phyloP scores from a whole-genome alignment of 2,797 vertebrate genomes.

The Echeneis naucrates region DNA sequence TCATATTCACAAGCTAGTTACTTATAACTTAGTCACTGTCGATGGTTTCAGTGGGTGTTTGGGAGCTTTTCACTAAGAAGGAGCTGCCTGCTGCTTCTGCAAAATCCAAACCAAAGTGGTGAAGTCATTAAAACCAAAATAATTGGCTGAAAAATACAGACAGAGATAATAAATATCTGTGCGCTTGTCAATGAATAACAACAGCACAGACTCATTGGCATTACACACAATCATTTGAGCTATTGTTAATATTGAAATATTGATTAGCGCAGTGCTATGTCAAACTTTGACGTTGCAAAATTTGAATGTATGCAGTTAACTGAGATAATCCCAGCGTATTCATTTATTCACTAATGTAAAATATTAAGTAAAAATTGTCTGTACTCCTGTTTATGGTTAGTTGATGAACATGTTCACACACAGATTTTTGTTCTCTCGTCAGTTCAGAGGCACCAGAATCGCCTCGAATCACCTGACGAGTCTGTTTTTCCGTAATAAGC shows the following conservation, averaged over 20 bases:
- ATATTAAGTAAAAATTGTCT: not conserved
- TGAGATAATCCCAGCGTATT: not conserved
- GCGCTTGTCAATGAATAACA: not conserved
- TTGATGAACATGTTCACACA: not conserved
- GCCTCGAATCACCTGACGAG: constrained; percentile 37
- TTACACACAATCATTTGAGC: not conserved
- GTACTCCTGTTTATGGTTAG: not conserved
- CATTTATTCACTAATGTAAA: not conserved
- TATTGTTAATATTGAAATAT: not conserved
- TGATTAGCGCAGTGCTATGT: not conserved
- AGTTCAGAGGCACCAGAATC: constrained; percentile 9
- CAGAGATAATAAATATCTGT: not conserved
- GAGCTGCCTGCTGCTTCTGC: not conserved
- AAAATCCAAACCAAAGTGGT: not conserved
- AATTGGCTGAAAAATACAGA: not conserved
- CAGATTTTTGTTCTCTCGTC: not conserved
- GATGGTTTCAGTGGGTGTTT: not conserved
- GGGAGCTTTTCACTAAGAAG: not conserved
- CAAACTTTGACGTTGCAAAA: not conserved
- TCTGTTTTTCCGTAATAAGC: constrained; percentile 16
- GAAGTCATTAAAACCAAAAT: not conserved
- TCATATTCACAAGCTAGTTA: not conserved
- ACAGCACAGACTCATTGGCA: not conserved
- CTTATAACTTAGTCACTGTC: not conserved
- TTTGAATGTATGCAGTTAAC: not conserved